These are phyloP conservation scores for Benthochromis sp. DNA, from an alignment of 2,113 vertebrate genomes.

Conservation along the genomic window DNA sequence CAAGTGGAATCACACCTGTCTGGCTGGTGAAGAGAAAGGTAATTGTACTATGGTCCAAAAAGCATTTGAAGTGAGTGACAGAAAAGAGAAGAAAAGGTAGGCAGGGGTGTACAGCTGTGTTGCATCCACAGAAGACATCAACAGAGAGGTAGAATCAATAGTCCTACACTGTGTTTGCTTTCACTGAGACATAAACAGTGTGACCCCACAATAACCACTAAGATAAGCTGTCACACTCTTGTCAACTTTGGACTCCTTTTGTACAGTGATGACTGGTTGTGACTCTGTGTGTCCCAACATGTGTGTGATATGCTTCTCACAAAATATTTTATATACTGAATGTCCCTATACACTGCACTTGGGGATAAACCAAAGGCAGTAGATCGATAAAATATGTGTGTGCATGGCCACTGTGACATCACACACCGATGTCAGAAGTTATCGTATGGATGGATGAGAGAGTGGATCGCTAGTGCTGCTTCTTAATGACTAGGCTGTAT, in stretches of 20 bases:
- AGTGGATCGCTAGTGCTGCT: background rate
- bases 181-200: slow-evolving; percentile 6
- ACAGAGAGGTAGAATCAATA: slow-evolving; percentile 13
- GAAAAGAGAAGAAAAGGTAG: background rate
- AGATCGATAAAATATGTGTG: background rate
- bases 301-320: background rate
- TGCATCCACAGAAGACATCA: background rate
- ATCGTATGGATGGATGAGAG: background rate
- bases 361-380: background rate
- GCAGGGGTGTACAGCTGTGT: background rate
- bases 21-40: background rate
- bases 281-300: background rate
- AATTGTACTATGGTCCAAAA: slow-evolving; percentile 4
- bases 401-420: background rate
- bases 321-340: background rate
- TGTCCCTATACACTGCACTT: background rate
- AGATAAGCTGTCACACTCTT: slow-evolving; percentile 39
- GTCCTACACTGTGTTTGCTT: slow-evolving; percentile 5
- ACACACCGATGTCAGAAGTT: background rate
- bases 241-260: slow-evolving; percentile 2
- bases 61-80: slow-evolving; percentile 15
- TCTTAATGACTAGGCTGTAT: background rate
- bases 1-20: background rate
- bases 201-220: slow-evolving; percentile 27
- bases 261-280: background rate